Conservation (phyloP, 2,888 invertebrate species). For the Apomyelois bistriatella region DNA sequence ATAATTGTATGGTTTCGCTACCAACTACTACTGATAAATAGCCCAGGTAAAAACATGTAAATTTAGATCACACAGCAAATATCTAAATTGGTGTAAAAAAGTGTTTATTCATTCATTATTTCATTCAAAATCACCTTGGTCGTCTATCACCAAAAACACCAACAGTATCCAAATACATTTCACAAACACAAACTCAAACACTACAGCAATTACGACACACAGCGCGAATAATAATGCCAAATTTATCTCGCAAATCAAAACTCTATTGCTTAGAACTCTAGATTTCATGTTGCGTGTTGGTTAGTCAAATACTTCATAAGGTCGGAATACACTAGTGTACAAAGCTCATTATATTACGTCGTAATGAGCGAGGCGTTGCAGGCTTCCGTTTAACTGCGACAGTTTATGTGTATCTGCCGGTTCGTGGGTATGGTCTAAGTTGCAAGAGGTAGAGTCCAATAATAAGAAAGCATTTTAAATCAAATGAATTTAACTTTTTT, state of each 20-base stretch:
- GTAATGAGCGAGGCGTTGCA: conserved; percentile 48
- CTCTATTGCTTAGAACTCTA: not conserved
- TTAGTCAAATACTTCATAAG: conserved; percentile 24
- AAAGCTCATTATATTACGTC: conserved; percentile 46
- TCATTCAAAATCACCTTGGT: no score
- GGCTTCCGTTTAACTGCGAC: conserved; percentile 44
- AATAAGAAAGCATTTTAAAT: no score
- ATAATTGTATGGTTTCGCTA: no score
- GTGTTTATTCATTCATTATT: no score
- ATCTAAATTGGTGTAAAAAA: no score
- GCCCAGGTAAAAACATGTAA: no score
- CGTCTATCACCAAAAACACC: not conserved
- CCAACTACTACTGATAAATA: no score
- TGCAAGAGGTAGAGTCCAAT: not conserved
- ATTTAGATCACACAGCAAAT: no score
- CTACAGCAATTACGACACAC: conserved; percentile 8
- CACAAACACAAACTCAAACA: conserved; percentile 9
- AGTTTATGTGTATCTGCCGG: conserved; percentile 31
- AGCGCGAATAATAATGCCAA: not conserved
- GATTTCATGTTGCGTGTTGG: not conserved
- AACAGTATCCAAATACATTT: conserved; percentile 1
- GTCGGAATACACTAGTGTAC: conserved; percentile 34
- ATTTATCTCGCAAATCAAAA: not conserved
- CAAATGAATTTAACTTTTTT: no score
- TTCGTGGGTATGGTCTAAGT: conserved; percentile 25